Conservation (phyloP, 2,888 invertebrate genomes). For the Ormyrus thymus region DNA sequence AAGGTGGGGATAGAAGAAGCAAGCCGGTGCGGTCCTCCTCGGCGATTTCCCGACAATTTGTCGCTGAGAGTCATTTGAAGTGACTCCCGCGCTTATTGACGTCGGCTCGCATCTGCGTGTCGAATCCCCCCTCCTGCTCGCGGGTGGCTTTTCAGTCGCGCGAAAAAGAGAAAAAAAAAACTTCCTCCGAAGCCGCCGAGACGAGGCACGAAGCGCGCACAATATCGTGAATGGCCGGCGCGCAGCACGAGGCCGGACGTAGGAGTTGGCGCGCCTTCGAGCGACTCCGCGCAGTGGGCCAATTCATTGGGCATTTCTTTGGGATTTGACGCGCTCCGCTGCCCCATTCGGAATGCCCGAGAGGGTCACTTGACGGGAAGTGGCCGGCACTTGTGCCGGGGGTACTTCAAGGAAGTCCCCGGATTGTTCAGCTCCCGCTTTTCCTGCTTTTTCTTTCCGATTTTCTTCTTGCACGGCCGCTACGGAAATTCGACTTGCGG, state of each 20-base stretch:
- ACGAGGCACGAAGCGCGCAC: too few relatives aligned
- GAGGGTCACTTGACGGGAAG: constrained; percentile 67
- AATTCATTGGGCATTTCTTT: constrained; percentile 68
- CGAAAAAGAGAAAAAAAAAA: constrained; percentile 41
- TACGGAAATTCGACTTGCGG: constrained; percentile 17
- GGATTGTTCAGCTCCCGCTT: neutral
- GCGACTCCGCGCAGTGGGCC: constrained; percentile 64
- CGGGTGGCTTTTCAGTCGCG: constrained; percentile 37
- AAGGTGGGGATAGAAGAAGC: neutral
- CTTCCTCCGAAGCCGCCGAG: constrained; percentile 7
- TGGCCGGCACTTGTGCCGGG: constrained; percentile 41
- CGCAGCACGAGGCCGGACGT: constrained; percentile 42
- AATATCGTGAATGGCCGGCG: constrained; percentile 8
- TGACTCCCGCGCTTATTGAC: constrained; percentile 47
- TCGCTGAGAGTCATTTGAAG: constrained; percentile 51
- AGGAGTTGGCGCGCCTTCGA: constrained; percentile 45
- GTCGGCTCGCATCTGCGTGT: constrained; percentile 27
- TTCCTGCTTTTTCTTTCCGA: constrained; percentile 31
- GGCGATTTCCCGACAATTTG: constrained; percentile 51
- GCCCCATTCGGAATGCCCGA: constrained; percentile 61
- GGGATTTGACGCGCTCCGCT: constrained; percentile 67
- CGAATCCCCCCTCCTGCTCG: constrained; percentile 25
- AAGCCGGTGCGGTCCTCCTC: neutral
- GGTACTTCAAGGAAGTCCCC: constrained; percentile 48
- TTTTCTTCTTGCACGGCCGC: constrained; percentile 12